phyloP scores from a whole-genome alignment of 2,888 invertebrate species.

The Deilephila porcellus region DNA sequence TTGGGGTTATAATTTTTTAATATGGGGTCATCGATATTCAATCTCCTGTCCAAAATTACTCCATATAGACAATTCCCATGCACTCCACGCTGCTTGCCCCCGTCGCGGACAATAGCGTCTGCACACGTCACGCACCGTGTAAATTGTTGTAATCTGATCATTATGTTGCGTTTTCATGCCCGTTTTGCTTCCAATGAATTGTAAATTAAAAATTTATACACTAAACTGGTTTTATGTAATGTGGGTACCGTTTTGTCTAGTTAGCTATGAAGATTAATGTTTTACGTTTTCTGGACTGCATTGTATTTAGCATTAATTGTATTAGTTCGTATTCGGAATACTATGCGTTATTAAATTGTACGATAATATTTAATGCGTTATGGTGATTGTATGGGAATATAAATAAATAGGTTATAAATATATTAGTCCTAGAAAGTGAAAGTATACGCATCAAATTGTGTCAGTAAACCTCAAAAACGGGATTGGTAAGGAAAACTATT shows the following conservation, averaged over 20 bases:
- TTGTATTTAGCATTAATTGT: no score
- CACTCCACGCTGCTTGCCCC: slow-evolving; percentile 61
- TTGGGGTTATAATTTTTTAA: slow-evolving; percentile 24
- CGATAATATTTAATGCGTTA: no score
- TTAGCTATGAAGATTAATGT: neutral
- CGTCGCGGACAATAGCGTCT: slow-evolving; percentile 59
- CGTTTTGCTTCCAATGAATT: slow-evolving; percentile 50
- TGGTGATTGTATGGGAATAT: no score
- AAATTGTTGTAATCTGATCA: slow-evolving; percentile 63
- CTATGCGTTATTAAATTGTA: no score
- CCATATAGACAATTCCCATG: slow-evolving; percentile 60
- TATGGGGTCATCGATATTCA: slow-evolving; percentile 42
- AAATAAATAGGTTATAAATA: no score
- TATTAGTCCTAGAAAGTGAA: no score
- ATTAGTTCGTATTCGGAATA: no score
- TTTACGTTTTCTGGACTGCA: no score
- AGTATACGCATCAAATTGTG: no score
- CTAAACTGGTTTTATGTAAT: neutral
- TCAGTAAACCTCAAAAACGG: no score
- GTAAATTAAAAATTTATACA: slow-evolving; percentile 33
- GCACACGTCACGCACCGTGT: slow-evolving; percentile 68
- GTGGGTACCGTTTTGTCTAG: neutral
- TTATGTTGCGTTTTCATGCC: slow-evolving; percentile 53
- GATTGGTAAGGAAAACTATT: no score
- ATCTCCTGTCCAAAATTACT: slow-evolving; percentile 40